Base-by-base conservation (phyloP, 2,888 invertebrate genomes). In the Ramazzottius varieornatus region DNA sequence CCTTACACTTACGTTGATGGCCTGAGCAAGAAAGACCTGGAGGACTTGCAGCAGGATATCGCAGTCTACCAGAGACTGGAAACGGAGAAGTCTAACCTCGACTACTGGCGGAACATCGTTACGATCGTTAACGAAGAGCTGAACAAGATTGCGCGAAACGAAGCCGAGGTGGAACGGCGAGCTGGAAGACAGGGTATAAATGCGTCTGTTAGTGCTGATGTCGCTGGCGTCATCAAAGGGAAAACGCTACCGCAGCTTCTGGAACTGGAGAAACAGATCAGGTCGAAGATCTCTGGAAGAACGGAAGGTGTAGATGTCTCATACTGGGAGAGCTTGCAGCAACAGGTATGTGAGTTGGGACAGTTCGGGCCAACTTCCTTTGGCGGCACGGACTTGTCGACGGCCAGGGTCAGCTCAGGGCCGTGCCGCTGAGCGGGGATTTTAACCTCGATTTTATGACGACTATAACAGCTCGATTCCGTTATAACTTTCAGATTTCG, bases 51-150 rank as follows among this genome's bases (percentile, higher is more conserved):
- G 0, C 94, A 88, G 70, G 98, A 99, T 73, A 96, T 99, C 66
- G 88, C 90, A 77, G 82, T 88, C 8, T 92, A 94, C 77, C 86
- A 88, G 74, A 87, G 92, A 78, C 77, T 96, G 70, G 94, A 96
- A 77, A 83, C 85, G 71, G 86, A 86, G 8, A 85, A 83, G 70
- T n/a, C n/a, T n/a, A 89, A 94, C 77, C 81, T 84, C 65, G 84
- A 86, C 73, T 96, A 92, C 78, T 96, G 96, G 96, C 83, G 85
- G 72, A 96, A 96, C 75, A 89, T 96, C 72, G 88, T 88, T 66
- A 87, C 89, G 46, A 92, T 96, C 69, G 92, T 90, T 1, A 83
- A 87, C 75, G 93, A 93, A 76, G 93, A 94, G 77, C 78, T 92
- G 65, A 83, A 85, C 72, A 91, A 90, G 29, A 54, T 54, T 54